Evolutionary conservation across 2,888 invertebrate genomes (phyloP), one percentile per base, ranked within the genome.

Genomic region (Embidobia sp.): DNA sequence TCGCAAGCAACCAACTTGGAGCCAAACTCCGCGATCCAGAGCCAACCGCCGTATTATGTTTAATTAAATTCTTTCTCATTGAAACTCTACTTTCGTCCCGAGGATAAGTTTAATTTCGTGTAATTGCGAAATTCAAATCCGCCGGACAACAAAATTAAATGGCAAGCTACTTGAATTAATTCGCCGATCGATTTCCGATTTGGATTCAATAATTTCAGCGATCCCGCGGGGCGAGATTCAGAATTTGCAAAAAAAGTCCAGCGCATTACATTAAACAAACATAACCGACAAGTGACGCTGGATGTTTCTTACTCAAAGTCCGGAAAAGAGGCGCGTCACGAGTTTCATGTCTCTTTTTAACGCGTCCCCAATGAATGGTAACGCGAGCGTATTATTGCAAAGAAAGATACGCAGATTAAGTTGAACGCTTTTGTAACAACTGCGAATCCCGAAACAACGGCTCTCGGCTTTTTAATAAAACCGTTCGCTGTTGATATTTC

Each of bases 351-450:
- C 42, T 55, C 46, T 42, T 74, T 76, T 61, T 33, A 22, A 33
- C 13, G 49, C 16, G 31, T 15, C 35, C 29, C 37, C 69, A 63
- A 69, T 64, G 59, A 57, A 64, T 44, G 69, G 51, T 59, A 76
- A 70, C 70, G 64, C 57, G 37, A 37, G 59, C 35, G 59, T 53
- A 53, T 69, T 69, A 69, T 64, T 69, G 31, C 49, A 35, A 33
- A 35, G 48, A 44, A 69, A 61, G 44, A 48, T 55, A 42, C 40
- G 6, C 46, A 42, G 67, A 67, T 75, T 75, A 75, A 61, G 55
- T 48, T 51, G 53, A 53, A 61, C 48, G 33, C 44, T 59, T 61
- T 61, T 66, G 48, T 73, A 40, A 26, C 26, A 16, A 46, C 8
- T 1, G 29, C 49, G 51, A 48, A 73, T 64, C 51, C 49, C 33